Percentiles rank a stretch among this genome's conserved stretches.
Evolutionary conservation across 2,888 invertebrate genomes (phyloP).

Genomic region (Eupithecia pulchellata): DNA sequence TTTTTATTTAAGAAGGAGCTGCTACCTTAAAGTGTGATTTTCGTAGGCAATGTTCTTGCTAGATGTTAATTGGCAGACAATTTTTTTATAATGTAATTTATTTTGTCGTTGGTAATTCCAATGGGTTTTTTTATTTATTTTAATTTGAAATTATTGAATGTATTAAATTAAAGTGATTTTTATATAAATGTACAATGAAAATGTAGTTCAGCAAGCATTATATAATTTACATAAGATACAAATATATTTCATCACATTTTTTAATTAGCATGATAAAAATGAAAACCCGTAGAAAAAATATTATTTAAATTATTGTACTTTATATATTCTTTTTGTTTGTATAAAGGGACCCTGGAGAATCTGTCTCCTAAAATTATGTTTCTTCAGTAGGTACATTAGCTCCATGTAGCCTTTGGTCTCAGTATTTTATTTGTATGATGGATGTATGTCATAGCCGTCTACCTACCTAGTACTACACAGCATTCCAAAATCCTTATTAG

Average conservation of each 20-base stretch:
- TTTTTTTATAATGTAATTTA: neutral
- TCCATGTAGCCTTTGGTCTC: neutral
- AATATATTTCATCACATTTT: slow-evolving; percentile 3
- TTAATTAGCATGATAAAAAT: neutral
- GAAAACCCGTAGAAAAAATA: neutral
- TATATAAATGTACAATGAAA: slow-evolving; percentile 2
- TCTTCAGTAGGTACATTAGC: neutral
- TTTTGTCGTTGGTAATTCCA: neutral
- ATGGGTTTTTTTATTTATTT: neutral
- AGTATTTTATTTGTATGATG: neutral
- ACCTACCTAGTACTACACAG: neutral
- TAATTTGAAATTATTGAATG: neutral
- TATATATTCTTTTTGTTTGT: neutral
- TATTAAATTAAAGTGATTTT: slow-evolving; percentile 7
- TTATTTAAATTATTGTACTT: neutral
- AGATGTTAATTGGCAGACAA: neutral
- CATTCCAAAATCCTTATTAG: neutral
- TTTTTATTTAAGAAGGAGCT: slow-evolving; percentile 6
- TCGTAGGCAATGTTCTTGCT: neutral
- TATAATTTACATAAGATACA: neutral
- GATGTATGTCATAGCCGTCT: neutral
- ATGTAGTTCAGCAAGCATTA: neutral
- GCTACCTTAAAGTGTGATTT: neutral
- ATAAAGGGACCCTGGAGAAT: neutral
- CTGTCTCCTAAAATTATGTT: neutral